These are phyloP conservation scores for Arctopsyche grandis DNA, from an alignment of 1,140 invertebrate genomes.

Conservation along the genomic window DNA sequence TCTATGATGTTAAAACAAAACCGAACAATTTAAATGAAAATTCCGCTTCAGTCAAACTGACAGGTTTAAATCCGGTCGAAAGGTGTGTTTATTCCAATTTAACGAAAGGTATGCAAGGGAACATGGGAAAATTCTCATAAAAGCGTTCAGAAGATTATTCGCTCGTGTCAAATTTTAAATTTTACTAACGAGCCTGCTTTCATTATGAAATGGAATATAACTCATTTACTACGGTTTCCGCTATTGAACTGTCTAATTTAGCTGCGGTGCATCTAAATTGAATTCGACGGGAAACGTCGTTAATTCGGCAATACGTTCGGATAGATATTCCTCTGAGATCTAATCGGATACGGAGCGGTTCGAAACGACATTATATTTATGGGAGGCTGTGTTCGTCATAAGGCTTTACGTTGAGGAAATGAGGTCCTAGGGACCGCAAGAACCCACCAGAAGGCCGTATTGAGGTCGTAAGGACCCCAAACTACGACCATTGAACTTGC, in stretches of 20 bases:
- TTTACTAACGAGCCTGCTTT: too few relatives aligned
- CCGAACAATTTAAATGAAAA: constrained; percentile 2
- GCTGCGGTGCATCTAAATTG: neutral
- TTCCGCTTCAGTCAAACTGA: neutral
- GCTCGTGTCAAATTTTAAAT: too few relatives aligned
- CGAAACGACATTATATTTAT: constrained; percentile 32
- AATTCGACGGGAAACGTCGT: neutral
- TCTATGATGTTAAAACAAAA: neutral
- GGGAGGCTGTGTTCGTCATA: constrained; percentile 26
- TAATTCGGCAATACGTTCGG: constrained; percentile 12
- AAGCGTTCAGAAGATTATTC: too few relatives aligned
- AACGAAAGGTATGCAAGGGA: neutral
- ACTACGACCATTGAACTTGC: constrained; percentile 25
- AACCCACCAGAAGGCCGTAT: constrained; percentile 5
- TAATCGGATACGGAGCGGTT: constrained; percentile 30
- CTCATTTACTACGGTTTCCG: too few relatives aligned
- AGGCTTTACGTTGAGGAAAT: constrained; percentile 24
- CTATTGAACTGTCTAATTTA: neutral
- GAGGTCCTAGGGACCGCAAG: constrained; percentile 31
- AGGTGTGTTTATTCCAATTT: constrained; percentile 1
- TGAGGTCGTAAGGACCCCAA: neutral
- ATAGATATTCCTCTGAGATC: neutral
- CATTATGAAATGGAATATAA: too few relatives aligned
- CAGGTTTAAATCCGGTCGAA: neutral
- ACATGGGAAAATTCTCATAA: neutral